Evolutionary conservation across 2,888 invertebrate genomes (phyloP), one percentile per base, ranked within the genome.

Genomic region (Tipula confusa): DNA sequence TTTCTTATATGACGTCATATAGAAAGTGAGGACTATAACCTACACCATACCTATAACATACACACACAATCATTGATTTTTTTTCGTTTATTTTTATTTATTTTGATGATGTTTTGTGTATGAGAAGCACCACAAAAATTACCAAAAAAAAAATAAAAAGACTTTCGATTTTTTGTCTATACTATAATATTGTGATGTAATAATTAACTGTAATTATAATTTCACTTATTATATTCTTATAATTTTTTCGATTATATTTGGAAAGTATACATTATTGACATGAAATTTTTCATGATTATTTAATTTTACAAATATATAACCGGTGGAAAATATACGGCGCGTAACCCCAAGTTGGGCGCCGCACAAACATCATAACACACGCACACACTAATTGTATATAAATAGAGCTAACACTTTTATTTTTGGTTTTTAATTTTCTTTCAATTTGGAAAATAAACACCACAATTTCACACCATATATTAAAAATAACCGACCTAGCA

Each of bases 1-100:
- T 64, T 64, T 64, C 64, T 24, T 9, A 24, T 64, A 64, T 64
- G 64, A 64, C 64, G 64, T 64, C 64, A 64, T 64, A 64, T 64
- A 64, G 64, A 64, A 64, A 64, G 64, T 64, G 64, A 64, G 64
- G 64, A 64, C 64, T 64, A 64, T 64, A 64, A 64, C 64, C 64
- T 64, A n/a, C n/a, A n/a, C n/a, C n/a, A n/a, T n/a, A n/a, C n/a
- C 24, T 64, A 18, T 64, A 9, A 43, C 43, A 43, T 43, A 43
- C 9, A 24, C 64, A 24, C 64, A 64, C 43, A 64, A 64, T 64
- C 64, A 64, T 64, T 64, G 64, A 64, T 64, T 64, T 64, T 64
- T 64, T 64, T 64, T 64, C 24, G 64, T 64, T 64, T 64, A 64
- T 64, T 64, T 64, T 64, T 18, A 64, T 43, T 43, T 43, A 43